phyloP scores from a whole-genome alignment of 2,888 invertebrate genomes.

The Agonopterix alstromeriana region DNA sequence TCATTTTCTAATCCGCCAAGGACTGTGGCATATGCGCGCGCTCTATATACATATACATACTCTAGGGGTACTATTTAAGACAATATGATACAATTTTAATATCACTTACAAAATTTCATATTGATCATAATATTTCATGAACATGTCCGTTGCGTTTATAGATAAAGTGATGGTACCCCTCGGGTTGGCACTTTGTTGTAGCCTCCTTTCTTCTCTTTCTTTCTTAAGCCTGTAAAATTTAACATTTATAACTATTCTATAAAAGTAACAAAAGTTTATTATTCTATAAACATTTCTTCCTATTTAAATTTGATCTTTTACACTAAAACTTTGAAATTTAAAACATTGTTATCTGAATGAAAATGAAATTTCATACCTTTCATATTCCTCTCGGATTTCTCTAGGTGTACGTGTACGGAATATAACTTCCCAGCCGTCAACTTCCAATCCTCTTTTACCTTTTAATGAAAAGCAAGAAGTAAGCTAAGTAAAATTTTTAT shows the following conservation, averaged over 20 bases:
- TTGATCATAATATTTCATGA: constrained; percentile 88
- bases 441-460: constrained; percentile 94
- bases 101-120: constrained; percentile 71
- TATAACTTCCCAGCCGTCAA: constrained; percentile 97
- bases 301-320: too few relatives aligned
- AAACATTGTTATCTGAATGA: not conserved
- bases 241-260: not conserved
- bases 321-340: not conserved
- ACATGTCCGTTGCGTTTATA: constrained; percentile 95
- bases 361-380: constrained; percentile 73
- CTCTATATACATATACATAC: too few relatives aligned
- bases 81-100: not conserved
- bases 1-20: too few relatives aligned
- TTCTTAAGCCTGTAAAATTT: constrained; percentile 75
- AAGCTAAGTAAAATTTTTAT: too few relatives aligned
- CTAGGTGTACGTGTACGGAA: constrained; percentile 94
- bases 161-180: constrained; percentile 90
- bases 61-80: constrained; percentile 2
- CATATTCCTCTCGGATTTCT: constrained; percentile 98
- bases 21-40: too few relatives aligned
- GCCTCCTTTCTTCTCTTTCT: constrained; percentile 89
- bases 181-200: constrained; percentile 95
- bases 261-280: not conserved
- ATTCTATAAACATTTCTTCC: too few relatives aligned
- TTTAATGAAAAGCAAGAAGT: constrained; percentile 25